Evolutionary conservation across 2,888 invertebrate genomes (phyloP).

Genomic region (Callyntrura sp.): DNA sequence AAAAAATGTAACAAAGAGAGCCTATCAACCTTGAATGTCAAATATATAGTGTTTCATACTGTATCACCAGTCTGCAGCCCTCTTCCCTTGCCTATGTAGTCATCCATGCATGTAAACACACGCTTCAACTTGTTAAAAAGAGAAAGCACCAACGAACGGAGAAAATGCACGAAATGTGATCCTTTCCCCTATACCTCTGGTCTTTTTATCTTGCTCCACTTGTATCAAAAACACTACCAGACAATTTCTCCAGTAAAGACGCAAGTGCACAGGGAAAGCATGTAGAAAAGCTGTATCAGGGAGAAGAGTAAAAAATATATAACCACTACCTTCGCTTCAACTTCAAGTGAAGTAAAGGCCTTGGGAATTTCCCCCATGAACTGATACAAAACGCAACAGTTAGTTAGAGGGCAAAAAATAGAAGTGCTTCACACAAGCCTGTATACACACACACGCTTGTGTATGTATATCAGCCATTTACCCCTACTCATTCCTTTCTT

Average conservation of each 20-base stretch:
- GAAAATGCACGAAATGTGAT: conserved; percentile 9
- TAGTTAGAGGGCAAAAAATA: conserved; percentile 38
- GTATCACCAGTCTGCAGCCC: too few species aligned
- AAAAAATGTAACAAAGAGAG: conserved; percentile 13
- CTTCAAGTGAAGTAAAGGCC: conserved; percentile 58
- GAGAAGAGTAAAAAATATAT: too few species aligned
- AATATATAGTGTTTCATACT: too few species aligned
- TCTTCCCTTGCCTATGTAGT: background rate
- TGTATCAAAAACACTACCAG: too few species aligned
- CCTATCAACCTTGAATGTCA: conserved; percentile 25
- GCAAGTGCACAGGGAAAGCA: too few species aligned
- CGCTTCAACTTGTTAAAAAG: conserved; percentile 7
- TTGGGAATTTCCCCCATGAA: conserved; percentile 65
- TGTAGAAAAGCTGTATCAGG: too few species aligned
- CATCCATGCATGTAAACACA: conserved; percentile 1
- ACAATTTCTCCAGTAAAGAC: too few species aligned
- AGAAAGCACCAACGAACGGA: too few species aligned
- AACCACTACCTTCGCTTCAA: too few species aligned
- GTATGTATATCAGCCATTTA: too few species aligned
- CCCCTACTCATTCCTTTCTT: background rate
- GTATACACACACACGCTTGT: background rate
- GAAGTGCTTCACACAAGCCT: background rate
- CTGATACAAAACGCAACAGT: conserved; percentile 67
- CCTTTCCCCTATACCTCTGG: background rate
- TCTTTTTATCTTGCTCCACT: background rate